These are phyloP conservation scores for Microchirus variegatus DNA, from an alignment of 2,797 vertebrate genomes.

Conservation along the genomic window DNA sequence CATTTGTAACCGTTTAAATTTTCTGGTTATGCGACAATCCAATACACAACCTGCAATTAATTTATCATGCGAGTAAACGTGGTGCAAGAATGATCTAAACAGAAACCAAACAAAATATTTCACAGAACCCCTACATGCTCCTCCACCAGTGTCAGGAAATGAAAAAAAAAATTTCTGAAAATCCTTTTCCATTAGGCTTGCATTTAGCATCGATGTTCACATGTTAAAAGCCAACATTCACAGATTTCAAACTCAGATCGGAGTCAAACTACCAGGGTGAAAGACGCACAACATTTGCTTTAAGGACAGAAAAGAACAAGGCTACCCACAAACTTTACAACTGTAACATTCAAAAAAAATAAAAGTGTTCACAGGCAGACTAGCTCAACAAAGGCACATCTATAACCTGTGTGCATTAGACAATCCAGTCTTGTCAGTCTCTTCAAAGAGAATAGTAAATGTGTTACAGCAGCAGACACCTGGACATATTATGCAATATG, in stretches of 20 bases:
- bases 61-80: constrained; percentile 29
- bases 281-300: constrained; percentile 8
- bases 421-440: constrained; percentile 11
- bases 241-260: constrained; percentile 4
- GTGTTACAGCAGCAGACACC: background rate
- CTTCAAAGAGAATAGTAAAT: constrained; percentile 14
- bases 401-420: constrained; percentile 10
- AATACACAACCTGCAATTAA: background rate
- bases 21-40: background rate
- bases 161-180: constrained; percentile 5
- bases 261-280: constrained; percentile 6
- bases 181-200: background rate
- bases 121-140: background rate
- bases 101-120: background rate
- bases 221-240: background rate
- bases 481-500: constrained; percentile 8
- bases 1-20: background rate
- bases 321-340: constrained; percentile 14
- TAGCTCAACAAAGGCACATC: constrained; percentile 11
- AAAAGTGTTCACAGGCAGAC: constrained; percentile 29
- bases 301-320: constrained; percentile 6
- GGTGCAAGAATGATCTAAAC: constrained; percentile 1
- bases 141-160: background rate
- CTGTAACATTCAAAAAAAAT: constrained; percentile 22
- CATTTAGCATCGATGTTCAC: constrained; percentile 14